Percentiles rank a stretch among this genome's conserved stretches.
These are phyloP conservation scores for Autographa pulchrina DNA, from an alignment of 2,888 invertebrate species.

Conservation along the genomic window DNA sequence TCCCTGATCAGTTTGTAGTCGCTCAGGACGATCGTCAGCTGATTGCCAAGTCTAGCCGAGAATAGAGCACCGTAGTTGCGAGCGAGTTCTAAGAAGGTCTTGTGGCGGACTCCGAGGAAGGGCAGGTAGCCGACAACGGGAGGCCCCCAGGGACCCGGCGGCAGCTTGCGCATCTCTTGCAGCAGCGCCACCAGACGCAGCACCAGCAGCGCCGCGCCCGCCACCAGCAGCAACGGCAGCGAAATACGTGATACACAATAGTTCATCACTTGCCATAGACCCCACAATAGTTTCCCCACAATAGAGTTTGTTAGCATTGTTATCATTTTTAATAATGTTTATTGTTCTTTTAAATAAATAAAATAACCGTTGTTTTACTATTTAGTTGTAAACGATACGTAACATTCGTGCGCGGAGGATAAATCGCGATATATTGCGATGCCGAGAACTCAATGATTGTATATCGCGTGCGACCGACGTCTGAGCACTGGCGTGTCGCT, in stretches of 20 bases:
- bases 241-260: conserved; percentile 82
- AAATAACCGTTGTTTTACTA: conserved; percentile 52
- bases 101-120: conserved; percentile 94
- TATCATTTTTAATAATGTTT: conserved; percentile 75
- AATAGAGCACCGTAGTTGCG: conserved; percentile 95
- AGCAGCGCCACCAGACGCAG: conserved; percentile 85
- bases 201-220: conserved; percentile 84
- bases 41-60: conserved; percentile 94
- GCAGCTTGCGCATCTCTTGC: conserved; percentile 88
- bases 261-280: conserved; percentile 83
- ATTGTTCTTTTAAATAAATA: conserved; percentile 60
- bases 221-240: conserved; percentile 83
- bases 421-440: conserved; percentile 76
- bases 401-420: conserved; percentile 80
- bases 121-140: conserved; percentile 96
- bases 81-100: conserved; percentile 93
- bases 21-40: conserved; percentile 95
- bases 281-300: conserved; percentile 83
- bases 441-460: conserved; percentile 76
- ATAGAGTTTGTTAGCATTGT: conserved; percentile 80
- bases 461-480: conserved; percentile 85
- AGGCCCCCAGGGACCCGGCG: conserved; percentile 96
- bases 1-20: conserved; percentile 96
- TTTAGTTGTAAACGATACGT: conserved; percentile 71
- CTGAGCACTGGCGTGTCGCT: conserved; percentile 86